phyloP scores from a whole-genome alignment of 2,888 invertebrate genomes.

The Protophormia terraenovae region DNA sequence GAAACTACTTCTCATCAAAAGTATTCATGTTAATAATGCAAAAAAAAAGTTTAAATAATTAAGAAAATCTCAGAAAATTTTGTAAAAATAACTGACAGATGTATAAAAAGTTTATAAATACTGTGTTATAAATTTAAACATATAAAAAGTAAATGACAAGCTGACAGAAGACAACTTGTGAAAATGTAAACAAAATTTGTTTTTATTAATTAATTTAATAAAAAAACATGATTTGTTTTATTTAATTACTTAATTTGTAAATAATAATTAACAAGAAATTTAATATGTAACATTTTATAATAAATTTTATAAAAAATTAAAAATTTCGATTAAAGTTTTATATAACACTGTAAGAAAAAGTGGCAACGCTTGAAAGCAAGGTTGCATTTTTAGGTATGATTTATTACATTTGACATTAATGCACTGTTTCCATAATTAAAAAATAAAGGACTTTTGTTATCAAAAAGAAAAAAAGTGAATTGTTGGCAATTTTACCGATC shows the following conservation, averaged over 20 bases:
- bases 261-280: too few species aligned
- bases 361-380: neutral
- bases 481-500: too few species aligned
- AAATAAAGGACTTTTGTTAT: too few species aligned
- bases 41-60: neutral
- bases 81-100: constrained; percentile 5
- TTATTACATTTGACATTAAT: too few species aligned
- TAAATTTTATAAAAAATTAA: too few species aligned
- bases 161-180: neutral
- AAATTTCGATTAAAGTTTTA: too few species aligned
- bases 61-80: constrained; percentile 4
- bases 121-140: neutral
- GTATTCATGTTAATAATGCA: neutral
- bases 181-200: neutral
- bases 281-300: too few species aligned
- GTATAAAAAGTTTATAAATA: neutral
- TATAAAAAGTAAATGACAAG: neutral
- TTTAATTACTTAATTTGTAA: too few species aligned
- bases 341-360: neutral
- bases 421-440: too few species aligned
- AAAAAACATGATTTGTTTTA: neutral
- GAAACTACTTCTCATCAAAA: constrained; percentile 42
- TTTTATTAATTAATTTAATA: neutral
- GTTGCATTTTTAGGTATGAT: neutral
- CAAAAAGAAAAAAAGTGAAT: too few species aligned